These are phyloP conservation scores for Drosophila rubida DNA, from an alignment of 2,888 invertebrate species.

Conservation along the genomic window DNA sequence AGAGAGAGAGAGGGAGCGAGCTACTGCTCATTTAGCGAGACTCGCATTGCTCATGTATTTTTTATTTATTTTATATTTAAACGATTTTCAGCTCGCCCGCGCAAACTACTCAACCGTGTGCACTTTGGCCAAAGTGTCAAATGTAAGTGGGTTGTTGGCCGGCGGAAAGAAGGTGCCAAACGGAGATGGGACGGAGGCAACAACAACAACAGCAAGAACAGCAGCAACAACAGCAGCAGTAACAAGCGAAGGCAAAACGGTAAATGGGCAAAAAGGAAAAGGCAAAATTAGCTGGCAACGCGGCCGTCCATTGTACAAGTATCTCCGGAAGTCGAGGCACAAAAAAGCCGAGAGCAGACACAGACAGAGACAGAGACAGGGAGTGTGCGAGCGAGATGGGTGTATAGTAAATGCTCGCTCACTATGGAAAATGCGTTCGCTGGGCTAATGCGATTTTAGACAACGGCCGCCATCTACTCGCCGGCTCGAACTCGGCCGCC, in stretches of 20 bases:
- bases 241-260: conserved; percentile 5
- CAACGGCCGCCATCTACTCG: conserved; percentile 23
- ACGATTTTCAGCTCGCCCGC: conserved; percentile 58
- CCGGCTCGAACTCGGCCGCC: conserved; percentile 27
- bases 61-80: conserved; percentile 66
- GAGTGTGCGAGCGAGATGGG: conserved; percentile 3
- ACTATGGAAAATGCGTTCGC: conserved; percentile 44
- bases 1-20: conserved; percentile 2
- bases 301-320: conserved; percentile 25
- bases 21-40: conserved; percentile 43
- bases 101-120: conserved; percentile 68
- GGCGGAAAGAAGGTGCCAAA: conserved; percentile 11
- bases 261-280: conserved; percentile 15
- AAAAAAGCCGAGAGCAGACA: conserved; percentile 2
- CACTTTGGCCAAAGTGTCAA: conserved; percentile 68
- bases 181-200: conserved; percentile 5
- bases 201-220: neutral
- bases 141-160: conserved; percentile 31
- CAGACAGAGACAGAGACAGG: neutral
- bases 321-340: conserved; percentile 19
- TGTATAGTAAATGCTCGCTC: conserved; percentile 38
- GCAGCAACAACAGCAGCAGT: neutral
- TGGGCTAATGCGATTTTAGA: conserved; percentile 55
- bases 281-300: conserved; percentile 42
- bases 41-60: conserved; percentile 54